These are phyloP conservation scores for Neoitamus cyanurus DNA, from an alignment of 2,888 invertebrate genomes.

Conservation along the genomic window DNA sequence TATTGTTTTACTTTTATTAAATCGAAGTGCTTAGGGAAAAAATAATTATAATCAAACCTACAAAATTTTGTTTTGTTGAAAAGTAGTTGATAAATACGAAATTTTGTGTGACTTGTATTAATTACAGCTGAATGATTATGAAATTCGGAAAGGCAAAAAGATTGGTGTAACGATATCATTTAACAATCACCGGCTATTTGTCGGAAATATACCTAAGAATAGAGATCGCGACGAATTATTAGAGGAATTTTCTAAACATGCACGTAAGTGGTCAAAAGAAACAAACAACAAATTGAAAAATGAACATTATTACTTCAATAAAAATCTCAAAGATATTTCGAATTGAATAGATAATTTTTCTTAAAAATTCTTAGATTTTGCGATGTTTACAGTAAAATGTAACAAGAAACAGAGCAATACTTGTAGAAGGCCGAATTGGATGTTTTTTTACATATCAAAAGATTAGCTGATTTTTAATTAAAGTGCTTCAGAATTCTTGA, in stretches of 20 bases:
- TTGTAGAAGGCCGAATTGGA: constrained; percentile 46
- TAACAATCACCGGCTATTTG: constrained; percentile 99
- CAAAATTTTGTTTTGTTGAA: constrained; percentile 50
- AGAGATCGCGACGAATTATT: constrained; percentile 99
- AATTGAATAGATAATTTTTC: not conserved
- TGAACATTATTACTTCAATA: constrained; percentile 43
- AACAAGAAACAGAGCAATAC: constrained; percentile 23
- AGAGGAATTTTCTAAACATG: constrained; percentile 99
- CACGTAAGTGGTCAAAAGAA: constrained; percentile 84
- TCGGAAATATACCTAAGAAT: constrained; percentile 99
- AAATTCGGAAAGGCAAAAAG: constrained; percentile 99
- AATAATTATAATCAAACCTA: constrained; percentile 4
- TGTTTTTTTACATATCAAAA: not conserved
- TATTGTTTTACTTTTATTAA: constrained; percentile 37
- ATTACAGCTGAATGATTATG: constrained; percentile 99
- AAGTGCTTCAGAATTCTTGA: not conserved
- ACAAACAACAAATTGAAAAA: constrained; percentile 50
- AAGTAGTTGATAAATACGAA: constrained; percentile 55
- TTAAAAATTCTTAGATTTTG: constrained; percentile 24
- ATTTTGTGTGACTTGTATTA: constrained; percentile 72
- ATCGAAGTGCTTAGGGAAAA: constrained; percentile 32
- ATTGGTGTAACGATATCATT: constrained; percentile 99
- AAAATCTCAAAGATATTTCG: constrained; percentile 14
- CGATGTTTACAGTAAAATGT: not conserved
- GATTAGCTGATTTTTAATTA: constrained; percentile 19